Evolutionary conservation across 2,113 vertebrate genomes (phyloP), one percentile per base, ranked within the genome.

Genomic region (Ifrita kowaldi): DNA sequence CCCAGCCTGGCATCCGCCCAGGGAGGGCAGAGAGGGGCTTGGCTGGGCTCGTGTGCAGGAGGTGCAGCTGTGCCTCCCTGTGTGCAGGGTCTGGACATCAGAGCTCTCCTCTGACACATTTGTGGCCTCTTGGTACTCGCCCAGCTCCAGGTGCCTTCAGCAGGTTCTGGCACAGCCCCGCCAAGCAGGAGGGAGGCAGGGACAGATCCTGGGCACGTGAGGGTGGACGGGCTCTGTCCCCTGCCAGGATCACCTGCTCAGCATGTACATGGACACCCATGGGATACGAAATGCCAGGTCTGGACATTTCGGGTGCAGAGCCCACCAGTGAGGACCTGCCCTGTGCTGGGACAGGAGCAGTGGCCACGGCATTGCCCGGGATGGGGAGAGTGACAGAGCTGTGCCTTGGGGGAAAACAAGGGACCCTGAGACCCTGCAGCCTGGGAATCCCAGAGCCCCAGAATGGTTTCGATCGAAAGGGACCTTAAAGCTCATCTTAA

Each of bases 241-340:
- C 50, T 75, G 83, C 63, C 74, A 80, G 88, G 23, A 46, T 85
- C 68, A 55, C 60, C 83, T 85, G 74, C 86, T 96, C 93, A 90
- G 90, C 63, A 37, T n/a, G 41, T 26, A 41, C 52, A 63, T 86
- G 92, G 87, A 95, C 87, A 89, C 33, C 22, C 47, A 53, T 4
- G 87, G 83, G 24, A 64, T 0, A 64, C 85, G 49, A 89, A 73
- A 84, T 0, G 0, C 41, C 52, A 35, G 50, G 35, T 44, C 68
- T 33, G 55, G 39, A 26, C 13, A 11, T 20, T 49, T 1, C 30
- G 70, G 41, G 18, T 19, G 35, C 50, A 56, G 35, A 83, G 44
- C 13, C 37, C 55, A 27, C 8, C 8, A 6, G 67, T 0, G 2
- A 68, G 55, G 49, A 19, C n/a, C 59, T 65, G 73, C 20, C 27